A percentile compares a stretch with the other conserved stretches of the same genome.
These are phyloP conservation scores for Mugil cephalus DNA, from an alignment of 2,113 vertebrate genomes.

Conservation along the genomic window DNA sequence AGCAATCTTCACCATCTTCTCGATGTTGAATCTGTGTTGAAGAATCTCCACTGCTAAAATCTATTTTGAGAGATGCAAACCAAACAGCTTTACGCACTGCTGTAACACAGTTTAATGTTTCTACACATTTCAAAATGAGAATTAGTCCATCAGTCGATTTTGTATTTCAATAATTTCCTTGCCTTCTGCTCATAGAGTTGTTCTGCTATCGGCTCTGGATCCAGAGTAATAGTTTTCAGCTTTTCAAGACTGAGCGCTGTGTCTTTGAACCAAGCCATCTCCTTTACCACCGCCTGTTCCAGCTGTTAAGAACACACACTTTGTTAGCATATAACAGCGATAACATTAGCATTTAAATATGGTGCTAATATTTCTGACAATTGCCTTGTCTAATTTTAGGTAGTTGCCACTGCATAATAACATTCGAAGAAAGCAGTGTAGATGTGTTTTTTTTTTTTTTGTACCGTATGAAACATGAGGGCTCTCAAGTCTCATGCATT, in stretches of 20 bases:
- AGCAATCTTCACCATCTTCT: conserved; percentile 85
- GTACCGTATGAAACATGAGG: no score
- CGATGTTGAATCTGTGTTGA: conserved; percentile 87
- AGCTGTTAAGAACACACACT: conserved; percentile 73
- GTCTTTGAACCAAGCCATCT: conserved; percentile 74
- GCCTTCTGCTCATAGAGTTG: conserved; percentile 90
- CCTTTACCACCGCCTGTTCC: conserved; percentile 85
- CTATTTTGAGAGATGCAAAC: conserved; percentile 63
- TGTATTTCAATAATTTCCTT: background rate
- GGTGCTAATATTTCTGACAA: background rate
- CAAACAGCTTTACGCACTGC: no score
- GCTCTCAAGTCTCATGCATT: no score
- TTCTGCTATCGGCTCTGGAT: conserved; percentile 73
- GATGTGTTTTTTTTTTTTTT: no score
- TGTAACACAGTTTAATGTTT: no score
- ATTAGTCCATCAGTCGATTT: background rate
- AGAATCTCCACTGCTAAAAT: conserved; percentile 88
- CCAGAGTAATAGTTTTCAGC: conserved; percentile 78
- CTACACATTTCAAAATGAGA: no score
- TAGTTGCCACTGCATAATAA: no score
- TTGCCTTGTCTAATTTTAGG: no score
- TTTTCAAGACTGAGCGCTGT: conserved; percentile 80
- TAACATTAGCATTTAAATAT: background rate
- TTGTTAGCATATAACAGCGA: background rate
- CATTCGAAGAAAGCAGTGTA: background rate